Base-by-base conservation (phyloP, 2,113 vertebrate genomes). In the Salvelinus namaycush region DNA sequence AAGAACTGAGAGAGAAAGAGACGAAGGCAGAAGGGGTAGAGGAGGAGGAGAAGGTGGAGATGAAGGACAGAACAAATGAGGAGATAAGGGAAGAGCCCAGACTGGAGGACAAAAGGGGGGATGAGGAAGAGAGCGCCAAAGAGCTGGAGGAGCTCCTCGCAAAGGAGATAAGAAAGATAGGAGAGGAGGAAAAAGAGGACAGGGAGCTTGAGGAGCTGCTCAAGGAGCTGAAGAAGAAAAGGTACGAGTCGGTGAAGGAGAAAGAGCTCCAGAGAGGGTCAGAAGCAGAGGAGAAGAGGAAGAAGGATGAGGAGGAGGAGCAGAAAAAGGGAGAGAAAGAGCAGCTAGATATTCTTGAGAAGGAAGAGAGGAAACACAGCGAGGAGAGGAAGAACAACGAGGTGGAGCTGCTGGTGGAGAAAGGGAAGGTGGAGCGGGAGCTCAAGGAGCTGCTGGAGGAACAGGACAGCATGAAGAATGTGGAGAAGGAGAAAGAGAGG, bases 341-440 rank as follows among this genome's bases (percentile, higher is more conserved):
- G 16, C 34, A 22, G 54, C 60, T 64, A 34, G 70, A 74, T 6
- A 20, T 16, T 20, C 20, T 71, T n/a, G 39, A 65, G 60, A 79
- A 88, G 4, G 0, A 65, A 39, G 84, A 88, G 69, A 80, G 83
- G 68, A 76, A 87, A 83, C 86, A 68, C 74, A 67, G 80, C 0
- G 91, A 85, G 68, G 83, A 89, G 73, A 76, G 86, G 78, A 85
- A 68, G 81, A 92, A 85, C 73, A 89, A 79, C 0, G 84, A 89
- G 79, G 83, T 79, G 75, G 88, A 95, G 84, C 87, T 87, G 70
- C 89, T 92, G 90, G 91, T 92, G 60, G 95, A 96, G 87, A 93
- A 93, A 48, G 92, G 87, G 76, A 92, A 91, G 78, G 89, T 91
- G 79, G 80, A 89, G 83, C 90, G 90, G 70, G 88, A 92, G 70